Conservation (phyloP, 1,140 invertebrate species). For the Zaprionus inermis region DNA sequence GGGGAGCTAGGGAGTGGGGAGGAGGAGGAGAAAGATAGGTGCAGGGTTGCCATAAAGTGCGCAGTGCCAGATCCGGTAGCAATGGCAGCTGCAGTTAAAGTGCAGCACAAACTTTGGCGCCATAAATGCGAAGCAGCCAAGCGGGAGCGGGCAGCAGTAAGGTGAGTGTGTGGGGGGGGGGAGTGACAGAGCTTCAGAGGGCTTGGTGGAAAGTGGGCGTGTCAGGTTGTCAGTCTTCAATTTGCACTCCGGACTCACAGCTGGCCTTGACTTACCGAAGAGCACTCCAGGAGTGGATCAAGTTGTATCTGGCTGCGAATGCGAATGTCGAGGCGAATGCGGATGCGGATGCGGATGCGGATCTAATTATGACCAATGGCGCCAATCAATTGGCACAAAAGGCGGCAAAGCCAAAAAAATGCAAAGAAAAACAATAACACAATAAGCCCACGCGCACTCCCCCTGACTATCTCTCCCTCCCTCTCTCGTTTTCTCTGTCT, state of each 20-base stretch:
- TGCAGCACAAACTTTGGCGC: slow-evolving; percentile 64
- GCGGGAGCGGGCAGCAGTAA: background rate
- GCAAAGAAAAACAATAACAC: slow-evolving; percentile 16
- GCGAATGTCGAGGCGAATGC: background rate
- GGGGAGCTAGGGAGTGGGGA: too few relatives aligned
- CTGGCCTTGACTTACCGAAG: slow-evolving; percentile 5
- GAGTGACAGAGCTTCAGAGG: too few relatives aligned
- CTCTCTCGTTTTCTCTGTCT: too few relatives aligned
- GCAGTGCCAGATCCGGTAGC: slow-evolving; percentile 65
- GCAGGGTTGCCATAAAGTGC: slow-evolving; percentile 62
- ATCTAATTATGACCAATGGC: slow-evolving; percentile 23
- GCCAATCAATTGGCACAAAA: slow-evolving; percentile 32
- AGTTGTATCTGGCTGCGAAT: background rate
- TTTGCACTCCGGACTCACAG: background rate
- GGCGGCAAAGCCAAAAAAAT: slow-evolving; percentile 29
- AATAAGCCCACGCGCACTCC: background rate
- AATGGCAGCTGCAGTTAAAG: slow-evolving; percentile 54
- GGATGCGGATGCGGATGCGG: slow-evolving; percentile 4
- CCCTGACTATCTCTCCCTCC: background rate
- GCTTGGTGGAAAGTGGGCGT: slow-evolving; percentile 5
- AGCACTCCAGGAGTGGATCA: background rate
- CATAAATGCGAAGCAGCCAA: slow-evolving; percentile 76
- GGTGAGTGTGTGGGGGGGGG: too few relatives aligned
- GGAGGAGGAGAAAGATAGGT: slow-evolving; percentile 26
- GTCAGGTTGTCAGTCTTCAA: background rate